Percentiles rank a stretch among this genome's conserved stretches.
These are phyloP conservation scores for Rhinichthys klamathensis DNA, from an alignment of 2,113 vertebrate species.

Conservation along the genomic window DNA sequence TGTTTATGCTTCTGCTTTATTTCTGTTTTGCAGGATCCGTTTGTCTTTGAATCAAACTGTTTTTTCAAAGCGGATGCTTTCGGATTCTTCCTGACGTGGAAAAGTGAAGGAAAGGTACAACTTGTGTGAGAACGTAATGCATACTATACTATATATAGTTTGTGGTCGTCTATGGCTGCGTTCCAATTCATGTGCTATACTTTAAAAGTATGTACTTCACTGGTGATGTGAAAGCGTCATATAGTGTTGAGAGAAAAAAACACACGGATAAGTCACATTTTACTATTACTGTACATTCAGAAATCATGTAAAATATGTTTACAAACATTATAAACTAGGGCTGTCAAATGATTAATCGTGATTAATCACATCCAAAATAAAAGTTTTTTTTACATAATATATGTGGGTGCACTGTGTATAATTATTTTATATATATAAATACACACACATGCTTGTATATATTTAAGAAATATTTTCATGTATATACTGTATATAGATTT, in stretches of 20 bases:
- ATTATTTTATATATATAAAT: too few species aligned
- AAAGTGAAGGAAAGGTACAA: slow-evolving; percentile 96
- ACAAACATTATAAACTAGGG: too few species aligned
- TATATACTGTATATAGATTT: too few species aligned
- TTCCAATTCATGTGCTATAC: background rate
- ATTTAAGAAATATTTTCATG: too few species aligned
- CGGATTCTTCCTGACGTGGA: slow-evolving; percentile 97
- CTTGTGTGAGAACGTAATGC: background rate
- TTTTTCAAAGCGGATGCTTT: slow-evolving; percentile 94
- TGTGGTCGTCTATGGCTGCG: too few species aligned
- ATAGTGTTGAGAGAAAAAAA: too few species aligned
- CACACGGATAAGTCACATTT: background rate
- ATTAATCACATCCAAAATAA: too few species aligned
- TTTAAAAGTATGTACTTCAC: background rate
- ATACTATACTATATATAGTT: too few species aligned
- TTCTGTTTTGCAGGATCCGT: slow-evolving; percentile 84
- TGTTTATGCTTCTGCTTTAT: background rate
- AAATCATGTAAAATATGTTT: background rate
- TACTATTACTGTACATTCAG: background rate
- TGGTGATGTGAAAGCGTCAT: background rate
- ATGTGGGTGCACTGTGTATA: too few species aligned
- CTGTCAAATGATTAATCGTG: too few species aligned
- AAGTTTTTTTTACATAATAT: too few species aligned
- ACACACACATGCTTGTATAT: too few species aligned
- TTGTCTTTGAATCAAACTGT: slow-evolving; percentile 92